These are phyloP conservation scores for Micromys minutus DNA, from an alignment of 2,113 vertebrate species.

Conservation along the genomic window DNA sequence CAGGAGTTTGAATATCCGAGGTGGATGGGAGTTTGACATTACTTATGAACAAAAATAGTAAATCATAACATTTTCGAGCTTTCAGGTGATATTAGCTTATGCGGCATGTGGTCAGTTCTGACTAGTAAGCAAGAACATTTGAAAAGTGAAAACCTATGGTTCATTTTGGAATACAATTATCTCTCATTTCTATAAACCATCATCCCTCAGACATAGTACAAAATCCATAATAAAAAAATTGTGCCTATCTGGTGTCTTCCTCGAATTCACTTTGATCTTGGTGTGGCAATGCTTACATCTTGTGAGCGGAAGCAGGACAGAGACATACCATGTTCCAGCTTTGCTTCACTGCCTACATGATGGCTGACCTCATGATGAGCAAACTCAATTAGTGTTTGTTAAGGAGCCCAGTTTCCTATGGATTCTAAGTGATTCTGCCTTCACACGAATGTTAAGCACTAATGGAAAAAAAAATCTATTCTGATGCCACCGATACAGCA, in stretches of 20 bases:
- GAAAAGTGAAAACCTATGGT: slow-evolving; percentile 49
- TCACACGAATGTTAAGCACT: not conserved
- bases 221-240: not conserved
- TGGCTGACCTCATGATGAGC: not conserved
- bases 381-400: not conserved
- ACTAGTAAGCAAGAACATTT: slow-evolving; percentile 1
- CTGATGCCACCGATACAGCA: no score
- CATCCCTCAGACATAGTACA: not conserved
- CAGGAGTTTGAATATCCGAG: not conserved
- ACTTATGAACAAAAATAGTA: not conserved
- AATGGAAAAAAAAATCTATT: not conserved
- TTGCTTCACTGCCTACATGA: not conserved
- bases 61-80: not conserved
- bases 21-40: not conserved
- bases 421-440: not conserved
- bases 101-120: not conserved
- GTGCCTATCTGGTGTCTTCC: not conserved
- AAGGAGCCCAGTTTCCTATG: not conserved
- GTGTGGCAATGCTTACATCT: not conserved
- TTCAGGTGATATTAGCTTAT: not conserved
- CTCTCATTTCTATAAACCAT: slow-evolving; percentile 33
- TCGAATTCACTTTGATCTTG: not conserved
- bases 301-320: no score
- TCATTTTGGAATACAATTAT: slow-evolving; percentile 22
- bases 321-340: not conserved